Conservation (phyloP, 2,797 vertebrate species). For the Nyctibius grandis region DNA sequence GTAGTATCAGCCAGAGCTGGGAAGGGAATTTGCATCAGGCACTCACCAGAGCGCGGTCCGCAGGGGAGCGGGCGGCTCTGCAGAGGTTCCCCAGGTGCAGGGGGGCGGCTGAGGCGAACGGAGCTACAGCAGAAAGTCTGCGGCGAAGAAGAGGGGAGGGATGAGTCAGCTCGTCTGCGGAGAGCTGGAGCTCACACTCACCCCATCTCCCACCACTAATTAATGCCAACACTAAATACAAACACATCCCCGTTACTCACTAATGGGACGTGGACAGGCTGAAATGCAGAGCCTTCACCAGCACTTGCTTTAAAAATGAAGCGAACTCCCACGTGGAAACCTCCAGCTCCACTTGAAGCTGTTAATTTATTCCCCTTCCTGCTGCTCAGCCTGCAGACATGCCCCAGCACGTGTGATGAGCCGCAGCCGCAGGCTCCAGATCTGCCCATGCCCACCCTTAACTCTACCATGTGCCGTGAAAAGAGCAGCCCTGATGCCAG, state of each 20-base stretch:
- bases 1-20: not conserved
- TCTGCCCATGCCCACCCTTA: not conserved
- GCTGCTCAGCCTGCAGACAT: slow-evolving; percentile 24
- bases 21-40: not conserved
- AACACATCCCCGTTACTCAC: not conserved
- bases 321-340: slow-evolving; percentile 41
- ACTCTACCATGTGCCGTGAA: accelerated
- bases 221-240: slow-evolving; percentile 10
- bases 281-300: not conserved
- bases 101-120: not conserved
- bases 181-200: not conserved
- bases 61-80: not conserved
- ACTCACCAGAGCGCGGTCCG: accelerated
- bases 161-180: not conserved
- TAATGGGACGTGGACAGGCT: not conserved
- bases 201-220: not conserved
- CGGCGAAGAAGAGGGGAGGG: not conserved
- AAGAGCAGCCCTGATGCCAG: not conserved
- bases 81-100: not conserved
- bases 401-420: not conserved
- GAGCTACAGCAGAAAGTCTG: not conserved
- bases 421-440: not conserved
- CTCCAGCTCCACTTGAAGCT: slow-evolving; percentile 22
- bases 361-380: slow-evolving; percentile 41
- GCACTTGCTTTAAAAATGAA: not conserved